Evolutionary conservation across 2,797 vertebrate genomes (phyloP), one percentile per base, ranked within the genome.

Genomic region (Anas capensis): DNA sequence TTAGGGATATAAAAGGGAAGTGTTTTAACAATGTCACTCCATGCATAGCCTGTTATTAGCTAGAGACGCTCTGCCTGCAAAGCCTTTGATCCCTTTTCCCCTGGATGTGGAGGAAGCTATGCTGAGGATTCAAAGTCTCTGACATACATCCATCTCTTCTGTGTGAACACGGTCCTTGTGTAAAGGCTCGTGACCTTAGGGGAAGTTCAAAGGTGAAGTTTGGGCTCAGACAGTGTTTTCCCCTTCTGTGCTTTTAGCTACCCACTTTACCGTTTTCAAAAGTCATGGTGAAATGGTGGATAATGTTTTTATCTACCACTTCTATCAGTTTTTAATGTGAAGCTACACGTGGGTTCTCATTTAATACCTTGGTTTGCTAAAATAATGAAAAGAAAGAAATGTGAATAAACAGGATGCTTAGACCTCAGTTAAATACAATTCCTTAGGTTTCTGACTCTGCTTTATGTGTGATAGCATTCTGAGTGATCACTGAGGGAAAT

Each of bases 1-100:
- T 92, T 44, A 95, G 92, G 91, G 91, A 96, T 96, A 90, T 90
- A 89, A 83, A 95, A 93, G 87, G 92, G 82, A 96, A 94, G 51
- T 92, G 86, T 96, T 97, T 97, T 79, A 93, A 91, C 76, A 64
- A 53, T 82, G 94, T 91, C 95, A 81, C 88, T 95, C 73, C 90
- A 69, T 94, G 78, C 90, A 77, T 82, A 79, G 91, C 80, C 89
- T 92, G 77, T 91, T 94, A 94, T 86, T 95, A 96, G 87, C 91
- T 92, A 4, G 94, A 93, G 92, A 92, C 2, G 7, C 77, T 94
- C 93, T 95, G 71, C 84, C 26, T 92, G 72, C 69, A 81, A 85
- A 95, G 90, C 36, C 92, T 97, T 96, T 94, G 95, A 97, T 96
- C 90, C 70, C 49, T 86, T 83, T 78, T 70, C 46, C 86, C 73